These are phyloP conservation scores for Petrolisthes cinctipes DNA, from an alignment of 2,888 invertebrate species.

Conservation along the genomic window DNA sequence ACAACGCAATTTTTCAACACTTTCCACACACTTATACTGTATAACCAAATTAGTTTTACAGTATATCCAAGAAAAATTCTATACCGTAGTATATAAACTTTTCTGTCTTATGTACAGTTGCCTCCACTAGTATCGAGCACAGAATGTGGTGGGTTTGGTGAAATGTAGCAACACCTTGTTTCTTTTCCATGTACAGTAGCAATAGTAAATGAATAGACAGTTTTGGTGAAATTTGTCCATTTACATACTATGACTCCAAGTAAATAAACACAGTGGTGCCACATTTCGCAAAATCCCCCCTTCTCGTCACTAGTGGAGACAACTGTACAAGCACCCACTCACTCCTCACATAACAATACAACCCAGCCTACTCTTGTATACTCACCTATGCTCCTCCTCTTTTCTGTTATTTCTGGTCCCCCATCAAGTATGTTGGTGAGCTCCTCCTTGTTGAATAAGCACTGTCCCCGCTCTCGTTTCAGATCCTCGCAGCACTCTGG, in stretches of 20 bases:
- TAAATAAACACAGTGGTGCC: too few species aligned
- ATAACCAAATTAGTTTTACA: too few species aligned
- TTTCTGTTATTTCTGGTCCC: neutral
- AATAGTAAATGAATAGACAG: neutral
- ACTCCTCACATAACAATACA: neutral
- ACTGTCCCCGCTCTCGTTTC: neutral
- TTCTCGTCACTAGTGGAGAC: neutral
- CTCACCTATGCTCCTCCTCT: conserved; percentile 12
- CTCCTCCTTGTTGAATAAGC: conserved; percentile 30
- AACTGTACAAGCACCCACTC: too few species aligned
- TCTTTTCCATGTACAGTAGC: too few species aligned
- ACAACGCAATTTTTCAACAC: too few species aligned
- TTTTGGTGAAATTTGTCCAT: neutral
- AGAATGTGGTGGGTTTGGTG: too few species aligned
- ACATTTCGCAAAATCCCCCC: neutral
- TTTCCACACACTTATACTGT: too few species aligned
- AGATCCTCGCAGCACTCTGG: conserved; percentile 7
- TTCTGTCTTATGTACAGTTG: too few species aligned
- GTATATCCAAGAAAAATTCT: too few species aligned
- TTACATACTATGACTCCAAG: neutral
- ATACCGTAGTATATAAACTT: too few species aligned
- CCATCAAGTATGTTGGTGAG: conserved; percentile 25
- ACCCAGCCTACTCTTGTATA: neutral
- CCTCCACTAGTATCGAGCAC: too few species aligned
- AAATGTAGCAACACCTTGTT: too few species aligned